Evolutionary conservation across 1,140 invertebrate genomes (phyloP).

Genomic region (Aphaenogaster rudis): DNA sequence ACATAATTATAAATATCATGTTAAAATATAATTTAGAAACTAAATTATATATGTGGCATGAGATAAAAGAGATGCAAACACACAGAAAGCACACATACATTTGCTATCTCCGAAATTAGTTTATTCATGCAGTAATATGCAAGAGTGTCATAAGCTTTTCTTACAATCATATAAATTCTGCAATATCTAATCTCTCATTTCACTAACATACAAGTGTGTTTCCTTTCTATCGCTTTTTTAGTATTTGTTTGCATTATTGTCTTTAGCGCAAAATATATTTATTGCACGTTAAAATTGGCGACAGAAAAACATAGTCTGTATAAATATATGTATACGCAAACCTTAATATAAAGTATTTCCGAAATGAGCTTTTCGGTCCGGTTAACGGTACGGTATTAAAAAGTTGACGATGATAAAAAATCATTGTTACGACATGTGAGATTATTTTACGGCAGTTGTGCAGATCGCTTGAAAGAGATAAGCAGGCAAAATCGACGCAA

Average conservation of each 20-base stretch:
- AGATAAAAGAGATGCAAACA: background rate
- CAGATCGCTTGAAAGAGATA: background rate
- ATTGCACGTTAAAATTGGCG: background rate
- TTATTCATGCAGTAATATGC: background rate
- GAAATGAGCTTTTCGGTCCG: slow-evolving; percentile 13
- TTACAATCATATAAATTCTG: background rate
- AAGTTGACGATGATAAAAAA: slow-evolving; percentile 16
- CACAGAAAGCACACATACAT: background rate
- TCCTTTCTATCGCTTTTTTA: background rate
- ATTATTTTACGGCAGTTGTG: slow-evolving; percentile 12
- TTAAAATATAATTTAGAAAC: background rate
- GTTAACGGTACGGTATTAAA: background rate
- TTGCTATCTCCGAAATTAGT: background rate
- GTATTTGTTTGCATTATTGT: background rate
- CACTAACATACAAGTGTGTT: background rate
- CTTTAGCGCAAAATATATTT: slow-evolving; percentile 5
- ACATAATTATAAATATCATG: background rate
- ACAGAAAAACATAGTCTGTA: background rate
- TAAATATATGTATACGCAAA: background rate
- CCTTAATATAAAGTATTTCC: slow-evolving; percentile 9
- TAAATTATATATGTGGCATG: background rate
- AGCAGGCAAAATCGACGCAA: background rate
- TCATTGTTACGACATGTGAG: background rate
- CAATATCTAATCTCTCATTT: background rate
- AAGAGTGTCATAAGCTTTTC: background rate